Percentiles rank a stretch among this genome's conserved stretches.
These are phyloP conservation scores for Drosophila tani DNA, from an alignment of 1,140 invertebrate genomes.

Conservation along the genomic window DNA sequence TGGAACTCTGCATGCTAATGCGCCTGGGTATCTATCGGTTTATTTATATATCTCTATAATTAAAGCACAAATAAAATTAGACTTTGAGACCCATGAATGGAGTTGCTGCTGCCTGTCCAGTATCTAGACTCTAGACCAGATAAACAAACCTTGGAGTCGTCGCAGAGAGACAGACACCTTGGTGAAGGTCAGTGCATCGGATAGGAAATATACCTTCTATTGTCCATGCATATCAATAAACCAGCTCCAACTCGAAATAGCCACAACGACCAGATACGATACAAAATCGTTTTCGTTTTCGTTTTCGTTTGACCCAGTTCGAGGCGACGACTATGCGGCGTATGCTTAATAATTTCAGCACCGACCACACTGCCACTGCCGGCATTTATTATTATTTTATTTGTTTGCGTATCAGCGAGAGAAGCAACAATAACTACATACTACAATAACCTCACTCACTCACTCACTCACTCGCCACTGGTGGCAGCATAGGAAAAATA, in stretches of 20 bases:
- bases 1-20: conserved; percentile 3
- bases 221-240: conserved; percentile 43
- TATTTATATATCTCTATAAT: conserved; percentile 10
- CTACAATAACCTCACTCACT: conserved; percentile 4
- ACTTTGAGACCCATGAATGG: not conserved
- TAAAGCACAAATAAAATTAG: conserved; percentile 5
- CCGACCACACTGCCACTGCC: conserved; percentile 49
- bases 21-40: not conserved
- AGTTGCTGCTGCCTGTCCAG: not conserved
- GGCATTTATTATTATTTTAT: conserved; percentile 75
- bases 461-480: not conserved
- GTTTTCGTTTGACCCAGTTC: conserved; percentile 71
- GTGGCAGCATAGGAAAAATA: conserved; percentile 5
- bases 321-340: conserved; percentile 52
- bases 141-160: conserved; percentile 26
- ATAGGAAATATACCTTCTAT: conserved; percentile 15
- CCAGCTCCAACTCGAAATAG: conserved; percentile 38
- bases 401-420: conserved; percentile 55
- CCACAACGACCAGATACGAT: conserved; percentile 35
- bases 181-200: conserved; percentile 44
- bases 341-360: conserved; percentile 61
- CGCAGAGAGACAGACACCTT: conserved; percentile 6
- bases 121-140: not conserved
- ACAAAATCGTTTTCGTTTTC: conserved; percentile 69
- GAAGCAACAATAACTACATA: conserved; percentile 20